phyloP scores from a whole-genome alignment of 1,140 invertebrate genomes.

The Pomacea maculata region DNA sequence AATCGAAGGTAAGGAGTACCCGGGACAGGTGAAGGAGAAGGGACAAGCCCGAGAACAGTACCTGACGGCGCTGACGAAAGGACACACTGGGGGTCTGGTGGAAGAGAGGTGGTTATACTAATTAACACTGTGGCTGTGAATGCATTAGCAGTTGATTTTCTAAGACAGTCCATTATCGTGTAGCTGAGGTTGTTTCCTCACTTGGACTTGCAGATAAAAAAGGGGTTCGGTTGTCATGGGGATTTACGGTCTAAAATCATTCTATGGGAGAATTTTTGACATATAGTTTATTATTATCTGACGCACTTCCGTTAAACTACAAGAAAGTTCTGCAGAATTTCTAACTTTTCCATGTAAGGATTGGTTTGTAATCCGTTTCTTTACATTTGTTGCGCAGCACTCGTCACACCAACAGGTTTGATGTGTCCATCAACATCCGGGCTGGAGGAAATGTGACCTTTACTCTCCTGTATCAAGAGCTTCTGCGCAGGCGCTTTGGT shows the following conservation, averaged over 20 bases:
- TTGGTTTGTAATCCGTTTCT: neutral
- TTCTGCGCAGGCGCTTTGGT: conserved; percentile 35
- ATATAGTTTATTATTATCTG: no score
- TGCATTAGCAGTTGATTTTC: no score
- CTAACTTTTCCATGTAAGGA: neutral
- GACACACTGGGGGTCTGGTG: conserved; percentile 47
- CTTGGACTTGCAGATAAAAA: no score
- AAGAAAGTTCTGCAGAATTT: neutral
- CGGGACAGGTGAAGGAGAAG: conserved; percentile 53
- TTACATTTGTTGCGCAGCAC: conserved; percentile 28
- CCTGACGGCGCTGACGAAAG: conserved; percentile 38
- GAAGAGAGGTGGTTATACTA: conserved; percentile 37
- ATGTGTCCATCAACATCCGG: conserved; percentile 51
- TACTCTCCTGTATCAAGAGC: conserved; percentile 49
- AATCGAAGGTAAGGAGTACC: conserved; percentile 48
- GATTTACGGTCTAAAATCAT: no score
- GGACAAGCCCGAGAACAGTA: conserved; percentile 46
- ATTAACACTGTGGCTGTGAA: no score
- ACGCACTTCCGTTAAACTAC: no score
- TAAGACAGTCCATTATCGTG: no score
- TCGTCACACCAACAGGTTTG: conserved; percentile 53
- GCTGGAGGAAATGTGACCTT: conserved; percentile 47
- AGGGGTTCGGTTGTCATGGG: no score
- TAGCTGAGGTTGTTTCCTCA: no score
- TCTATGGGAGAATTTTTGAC: no score